These are phyloP conservation scores for Pinna nobilis DNA, from an alignment of 1,140 invertebrate genomes.

Conservation along the genomic window DNA sequence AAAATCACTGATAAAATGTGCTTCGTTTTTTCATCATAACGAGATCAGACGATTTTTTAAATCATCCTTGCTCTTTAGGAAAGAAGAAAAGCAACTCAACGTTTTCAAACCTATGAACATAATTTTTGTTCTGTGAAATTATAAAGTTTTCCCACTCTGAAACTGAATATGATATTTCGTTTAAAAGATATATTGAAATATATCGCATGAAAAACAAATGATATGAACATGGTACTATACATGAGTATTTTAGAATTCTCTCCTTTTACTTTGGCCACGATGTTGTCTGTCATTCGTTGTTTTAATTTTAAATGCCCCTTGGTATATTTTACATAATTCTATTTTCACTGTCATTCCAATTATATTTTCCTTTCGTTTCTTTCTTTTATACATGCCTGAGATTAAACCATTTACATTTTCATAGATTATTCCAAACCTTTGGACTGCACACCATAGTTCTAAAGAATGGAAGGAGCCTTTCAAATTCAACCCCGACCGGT, in stretches of 20 bases:
- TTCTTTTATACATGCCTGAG: not conserved
- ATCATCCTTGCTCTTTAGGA: no score
- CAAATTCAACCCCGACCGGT: constrained; percentile 6
- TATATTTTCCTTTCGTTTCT: not conserved
- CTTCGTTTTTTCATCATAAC: no score
- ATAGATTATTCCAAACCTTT: not conserved
- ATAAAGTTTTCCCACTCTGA: no score
- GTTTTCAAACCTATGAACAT: no score
- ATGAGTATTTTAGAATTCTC: not conserved
- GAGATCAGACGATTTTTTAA: no score
- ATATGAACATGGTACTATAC: not conserved
- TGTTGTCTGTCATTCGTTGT: not conserved
- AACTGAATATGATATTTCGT: no score
- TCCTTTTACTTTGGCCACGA: not conserved
- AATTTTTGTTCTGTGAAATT: no score
- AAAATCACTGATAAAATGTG: no score
- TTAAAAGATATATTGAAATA: no score
- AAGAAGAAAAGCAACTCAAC: no score
- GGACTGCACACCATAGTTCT: not conserved
- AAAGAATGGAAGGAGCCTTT: constrained; percentile 6
- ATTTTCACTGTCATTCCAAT: not conserved
- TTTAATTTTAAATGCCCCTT: not conserved
- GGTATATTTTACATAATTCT: not conserved
- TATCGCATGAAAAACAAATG: no score
- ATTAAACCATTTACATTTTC: not conserved